Conservation (phyloP, 92 coral and sea anemone genomes). For the Metridium senile region DNA sequence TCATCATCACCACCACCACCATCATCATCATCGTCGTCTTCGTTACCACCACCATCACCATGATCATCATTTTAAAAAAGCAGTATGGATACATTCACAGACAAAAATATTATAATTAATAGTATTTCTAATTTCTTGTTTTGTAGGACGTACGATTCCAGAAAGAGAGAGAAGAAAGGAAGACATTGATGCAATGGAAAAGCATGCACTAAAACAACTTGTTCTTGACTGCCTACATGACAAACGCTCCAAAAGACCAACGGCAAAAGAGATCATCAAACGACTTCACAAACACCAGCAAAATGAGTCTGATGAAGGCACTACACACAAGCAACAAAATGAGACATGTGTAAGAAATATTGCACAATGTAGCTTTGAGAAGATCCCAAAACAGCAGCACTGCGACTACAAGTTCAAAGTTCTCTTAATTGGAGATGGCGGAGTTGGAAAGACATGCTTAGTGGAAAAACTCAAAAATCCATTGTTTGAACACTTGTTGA, state of each 20-base stretch:
- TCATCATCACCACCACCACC: not conserved
- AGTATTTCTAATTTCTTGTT: too few relatives aligned
- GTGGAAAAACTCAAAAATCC: slow-evolving; percentile 70
- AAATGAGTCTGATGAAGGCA: not conserved
- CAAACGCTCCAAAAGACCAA: slow-evolving; percentile 53
- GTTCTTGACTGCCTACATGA: slow-evolving; percentile 69
- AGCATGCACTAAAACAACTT: slow-evolving; percentile 49
- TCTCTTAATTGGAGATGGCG: slow-evolving; percentile 69
- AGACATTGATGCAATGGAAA: slow-evolving; percentile 65
- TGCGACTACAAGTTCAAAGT: slow-evolving; percentile 73
- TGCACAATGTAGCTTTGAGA: slow-evolving; percentile 42
- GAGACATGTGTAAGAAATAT: not conserved
- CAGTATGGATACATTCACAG: too few relatives aligned
- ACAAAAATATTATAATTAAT: too few relatives aligned
- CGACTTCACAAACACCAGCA: slow-evolving; percentile 43
- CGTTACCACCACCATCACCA: not conserved
- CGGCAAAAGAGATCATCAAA: slow-evolving; percentile 32
- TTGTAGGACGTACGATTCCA: slow-evolving; percentile 38
- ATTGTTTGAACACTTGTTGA: not conserved
- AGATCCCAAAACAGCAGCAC: slow-evolving; percentile 31
- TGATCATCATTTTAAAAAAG: not conserved
- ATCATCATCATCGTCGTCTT: too few relatives aligned
- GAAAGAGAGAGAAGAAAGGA: slow-evolving; percentile 64
- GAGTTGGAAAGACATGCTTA: slow-evolving; percentile 84
- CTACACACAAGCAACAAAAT: too few relatives aligned